Evolutionary conservation across 2,113 vertebrate species (phyloP), one percentile per base, ranked within the genome.

Genomic region (Barnardius zonarius): DNA sequence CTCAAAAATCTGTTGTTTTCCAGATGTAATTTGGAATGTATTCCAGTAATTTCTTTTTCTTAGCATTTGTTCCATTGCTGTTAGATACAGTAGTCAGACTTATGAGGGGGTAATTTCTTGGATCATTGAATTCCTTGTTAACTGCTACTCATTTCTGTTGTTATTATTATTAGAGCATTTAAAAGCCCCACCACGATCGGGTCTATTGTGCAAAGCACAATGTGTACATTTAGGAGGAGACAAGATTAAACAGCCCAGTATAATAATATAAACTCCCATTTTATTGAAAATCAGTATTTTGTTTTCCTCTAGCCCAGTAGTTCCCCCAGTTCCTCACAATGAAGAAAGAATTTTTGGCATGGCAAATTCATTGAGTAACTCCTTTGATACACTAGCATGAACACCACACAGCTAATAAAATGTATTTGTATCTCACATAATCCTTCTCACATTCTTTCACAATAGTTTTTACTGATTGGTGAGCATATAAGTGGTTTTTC

Each of bases 1-100:
- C 62, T 92, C 55, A 92, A 83, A 64, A 69, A 28, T 83, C 27
- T 83, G 67, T 39, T 90, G 31, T 91, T 93, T 86, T 89, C 88
- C 85, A 89, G 85, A 86, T 83, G 37, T 30, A 64, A 64, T 64
- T 64, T 64, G 27, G 62, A 59, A 59, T 59, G 33, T 59, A 59
- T 59, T 59, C 57, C 43, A 48, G 37, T 74, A 68, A 90, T 74
- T 90, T 86, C 74, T 92, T 80, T 90, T 86, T 86, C 46, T 78
- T 90, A 90, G 52, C 69, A 85, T 82, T 93, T 88, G n/a, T 55
- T 72, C 85, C 49, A 39, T 55, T 68, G 23, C 41, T 48, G 23
- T 7, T 30, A 86, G 59, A 83, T 49, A 70, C 44, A 83, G 84
- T 64, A 86, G 77, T 63, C 73, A 74, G 68, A 67, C 73, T 86